Conservation (phyloP, 1,140 invertebrate species). For the Tetramorium parvispinum region DNA sequence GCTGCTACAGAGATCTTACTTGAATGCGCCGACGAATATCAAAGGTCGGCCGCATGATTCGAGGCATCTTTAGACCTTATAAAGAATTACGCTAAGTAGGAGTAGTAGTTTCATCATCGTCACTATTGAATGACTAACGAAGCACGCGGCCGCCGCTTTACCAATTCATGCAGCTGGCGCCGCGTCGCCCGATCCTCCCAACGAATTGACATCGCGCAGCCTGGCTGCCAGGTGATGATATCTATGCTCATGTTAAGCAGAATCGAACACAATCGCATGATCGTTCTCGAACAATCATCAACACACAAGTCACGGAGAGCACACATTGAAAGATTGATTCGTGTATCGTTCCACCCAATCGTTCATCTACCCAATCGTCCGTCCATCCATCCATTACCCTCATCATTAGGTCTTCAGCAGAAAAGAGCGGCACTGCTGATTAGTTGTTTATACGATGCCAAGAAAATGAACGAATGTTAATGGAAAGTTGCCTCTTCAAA, state of each 20-base stretch:
- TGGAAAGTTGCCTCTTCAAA: slow-evolving; percentile 12
- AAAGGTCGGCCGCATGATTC: slow-evolving; percentile 25
- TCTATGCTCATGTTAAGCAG: neutral
- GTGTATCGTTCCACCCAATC: neutral
- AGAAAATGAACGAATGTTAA: slow-evolving; percentile 41
- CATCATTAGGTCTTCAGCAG: slow-evolving; percentile 46
- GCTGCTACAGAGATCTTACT: neutral
- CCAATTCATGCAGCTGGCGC: slow-evolving; percentile 37
- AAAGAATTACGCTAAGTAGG: slow-evolving; percentile 37
- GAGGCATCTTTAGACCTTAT: neutral
- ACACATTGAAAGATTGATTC: neutral
- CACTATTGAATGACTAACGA: slow-evolving; percentile 43
- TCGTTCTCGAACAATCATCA: slow-evolving; percentile 4
- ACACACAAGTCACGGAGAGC: neutral
- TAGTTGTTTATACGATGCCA: slow-evolving; percentile 26
- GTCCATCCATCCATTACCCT: slow-evolving; percentile 39
- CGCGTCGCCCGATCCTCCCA: neutral
- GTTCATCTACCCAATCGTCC: neutral
- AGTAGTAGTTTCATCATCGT: slow-evolving; percentile 37
- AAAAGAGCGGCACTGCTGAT: neutral
- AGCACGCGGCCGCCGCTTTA: neutral
- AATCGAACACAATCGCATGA: neutral
- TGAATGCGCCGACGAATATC: slow-evolving; percentile 21
- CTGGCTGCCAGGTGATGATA: slow-evolving; percentile 20
- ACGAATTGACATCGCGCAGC: slow-evolving; percentile 32